Base-by-base conservation (phyloP, 1,140 invertebrate genomes). In the Apis laboriosa region DNA sequence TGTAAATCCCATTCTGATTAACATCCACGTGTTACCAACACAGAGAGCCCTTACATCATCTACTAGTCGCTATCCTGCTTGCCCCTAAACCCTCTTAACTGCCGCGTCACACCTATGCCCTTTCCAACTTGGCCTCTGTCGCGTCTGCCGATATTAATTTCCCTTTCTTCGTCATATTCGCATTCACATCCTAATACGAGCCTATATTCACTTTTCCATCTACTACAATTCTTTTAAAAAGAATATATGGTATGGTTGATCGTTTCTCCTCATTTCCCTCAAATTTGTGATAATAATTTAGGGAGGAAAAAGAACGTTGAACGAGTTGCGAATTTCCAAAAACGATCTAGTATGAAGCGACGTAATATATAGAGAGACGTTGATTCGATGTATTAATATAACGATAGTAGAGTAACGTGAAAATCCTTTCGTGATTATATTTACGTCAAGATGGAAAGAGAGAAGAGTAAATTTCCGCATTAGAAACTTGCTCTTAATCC, bases 1-100 rank as follows among this genome's bases (percentile, higher is more conserved):
- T 91, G 90, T 92, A 92, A 92, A 92, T 92, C 87, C 89, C 85
- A 92, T 91, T 90, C 89, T 92, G 91, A 92, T 92, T 91, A 92
- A 92, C 90, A 91, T 89, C 86, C 86, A 86, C 84, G 86, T 86
- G 83, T 85, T 43, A 83, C 86, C 83, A 89, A 80, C 87, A 90
- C 83, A 77, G 78, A 61, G 75, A 55, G 64, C 60, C 80, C 76
- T 84, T 87, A 87, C 88, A 87, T 87, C 87, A 87, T 43, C 79
- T 9, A 11, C 70, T 43, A 66, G 64, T 70, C 34, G 74, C 51
- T 66, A 64, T 66, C 68, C 67, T 24, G 77, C 76, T 77, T 63
- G 75, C 85, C 74, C 76, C 86, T 87, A 84, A 88, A 80, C 77
- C 77, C 86, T 87, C 86, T 83, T 84, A 88, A 87, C 86, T 85